phyloP scores from a whole-genome alignment of 2,888 invertebrate genomes.

The Branchipolynoe longqiensis region DNA sequence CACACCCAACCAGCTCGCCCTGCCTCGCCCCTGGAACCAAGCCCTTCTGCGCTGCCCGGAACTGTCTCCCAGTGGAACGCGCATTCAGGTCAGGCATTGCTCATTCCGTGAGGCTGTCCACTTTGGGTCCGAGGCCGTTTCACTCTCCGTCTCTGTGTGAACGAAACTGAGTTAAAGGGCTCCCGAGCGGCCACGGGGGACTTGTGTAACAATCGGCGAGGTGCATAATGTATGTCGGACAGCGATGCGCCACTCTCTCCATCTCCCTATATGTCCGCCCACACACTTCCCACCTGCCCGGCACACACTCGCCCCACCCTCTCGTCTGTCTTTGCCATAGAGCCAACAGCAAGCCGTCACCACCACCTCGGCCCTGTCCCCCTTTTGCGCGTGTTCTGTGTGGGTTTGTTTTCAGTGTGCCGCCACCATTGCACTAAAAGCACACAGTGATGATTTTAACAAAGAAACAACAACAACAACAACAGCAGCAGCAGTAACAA shows the following conservation, averaged over 20 bases:
- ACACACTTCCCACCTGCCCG: too few species aligned
- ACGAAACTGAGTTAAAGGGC: slow-evolving; percentile 34
- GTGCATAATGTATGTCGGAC: slow-evolving; percentile 41
- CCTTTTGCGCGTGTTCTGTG: background rate
- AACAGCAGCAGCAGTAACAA: too few species aligned
- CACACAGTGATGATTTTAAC: too few species aligned
- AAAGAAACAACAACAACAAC: too few species aligned
- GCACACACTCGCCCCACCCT: too few species aligned
- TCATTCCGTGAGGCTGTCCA: slow-evolving; percentile 37
- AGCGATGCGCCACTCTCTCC: background rate
- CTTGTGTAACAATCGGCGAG: slow-evolving; percentile 44
- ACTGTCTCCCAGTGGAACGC: too few species aligned
- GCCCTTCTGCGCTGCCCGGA: background rate
- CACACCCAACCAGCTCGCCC: background rate
- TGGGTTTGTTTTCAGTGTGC: too few species aligned
- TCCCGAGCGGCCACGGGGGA: slow-evolving; percentile 17
- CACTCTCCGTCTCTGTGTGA: slow-evolving; percentile 36
- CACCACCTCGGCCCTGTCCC: background rate
- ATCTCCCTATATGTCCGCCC: background rate
- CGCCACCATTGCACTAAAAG: too few species aligned
- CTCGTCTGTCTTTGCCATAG: background rate
- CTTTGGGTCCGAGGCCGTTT: slow-evolving; percentile 8
- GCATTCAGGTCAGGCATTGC: slow-evolving; percentile 46
- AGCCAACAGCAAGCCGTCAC: background rate
- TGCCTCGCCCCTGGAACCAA: background rate